These are phyloP conservation scores for Chironomus tepperi DNA, from an alignment of 1,140 invertebrate genomes.

Conservation along the genomic window DNA sequence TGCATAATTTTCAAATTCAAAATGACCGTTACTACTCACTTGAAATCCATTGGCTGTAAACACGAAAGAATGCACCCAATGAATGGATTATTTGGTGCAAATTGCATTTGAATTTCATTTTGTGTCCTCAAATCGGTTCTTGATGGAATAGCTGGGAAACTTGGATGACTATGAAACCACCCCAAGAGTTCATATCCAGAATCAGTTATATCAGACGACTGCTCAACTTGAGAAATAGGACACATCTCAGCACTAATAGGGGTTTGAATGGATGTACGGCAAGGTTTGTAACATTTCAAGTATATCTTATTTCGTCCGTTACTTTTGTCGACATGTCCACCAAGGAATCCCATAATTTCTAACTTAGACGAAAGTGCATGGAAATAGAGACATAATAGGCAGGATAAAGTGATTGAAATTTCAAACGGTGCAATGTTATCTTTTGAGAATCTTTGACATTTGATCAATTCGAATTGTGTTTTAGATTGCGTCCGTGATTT, in stretches of 20 bases:
- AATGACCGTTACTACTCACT: conserved; percentile 15
- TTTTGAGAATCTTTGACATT: conserved; percentile 45
- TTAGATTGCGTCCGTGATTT: conserved; percentile 33
- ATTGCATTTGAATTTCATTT: conserved; percentile 44
- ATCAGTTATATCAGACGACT: conserved; percentile 44
- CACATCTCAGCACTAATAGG: conserved; percentile 69
- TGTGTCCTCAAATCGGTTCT: conserved; percentile 53
- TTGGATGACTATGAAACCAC: conserved; percentile 60
- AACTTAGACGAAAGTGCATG: conserved; percentile 56
- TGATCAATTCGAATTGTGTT: conserved; percentile 42
- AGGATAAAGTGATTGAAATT: conserved; percentile 47
- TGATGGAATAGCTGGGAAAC: conserved; percentile 53
- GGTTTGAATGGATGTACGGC: conserved; percentile 46
- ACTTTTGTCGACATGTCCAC: conserved; percentile 42
- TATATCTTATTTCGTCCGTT: conserved; percentile 33
- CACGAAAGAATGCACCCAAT: conserved; percentile 50
- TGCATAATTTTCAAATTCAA: no score
- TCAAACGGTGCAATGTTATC: conserved; percentile 49
- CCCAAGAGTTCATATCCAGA: conserved; percentile 46
- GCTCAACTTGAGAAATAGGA: conserved; percentile 51
- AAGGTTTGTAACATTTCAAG: conserved; percentile 48
- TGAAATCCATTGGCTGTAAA: conserved; percentile 33
- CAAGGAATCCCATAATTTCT: conserved; percentile 66
- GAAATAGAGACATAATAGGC: conserved; percentile 55
- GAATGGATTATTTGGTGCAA: conserved; percentile 41